phyloP scores from a whole-genome alignment of 92 coral and sea anemone species.

The Zoanthus solanderi region DNA sequence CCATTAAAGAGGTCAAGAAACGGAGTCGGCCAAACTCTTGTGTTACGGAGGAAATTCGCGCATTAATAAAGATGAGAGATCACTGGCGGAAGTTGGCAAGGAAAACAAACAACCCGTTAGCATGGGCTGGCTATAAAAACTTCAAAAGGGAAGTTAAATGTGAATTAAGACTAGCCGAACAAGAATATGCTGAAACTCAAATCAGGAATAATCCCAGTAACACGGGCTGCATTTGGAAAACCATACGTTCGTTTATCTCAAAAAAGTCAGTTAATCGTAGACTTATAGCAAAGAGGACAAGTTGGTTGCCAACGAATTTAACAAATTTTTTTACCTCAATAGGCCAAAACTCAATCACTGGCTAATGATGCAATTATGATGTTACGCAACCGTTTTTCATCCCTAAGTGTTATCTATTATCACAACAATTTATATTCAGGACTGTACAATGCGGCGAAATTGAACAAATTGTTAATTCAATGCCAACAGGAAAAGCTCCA shows the following conservation, averaged over 20 bases:
- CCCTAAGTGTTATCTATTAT: not conserved
- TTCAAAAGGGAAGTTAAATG: not conserved
- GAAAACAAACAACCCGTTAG: not conserved
- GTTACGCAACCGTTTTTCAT: not conserved
- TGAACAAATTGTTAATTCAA: not conserved
- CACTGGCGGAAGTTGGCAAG: too few relatives aligned
- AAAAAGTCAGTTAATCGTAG: not conserved
- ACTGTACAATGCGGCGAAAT: slow-evolving; percentile 30
- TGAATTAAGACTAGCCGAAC: not conserved
- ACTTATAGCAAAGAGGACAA: slow-evolving; percentile 2
- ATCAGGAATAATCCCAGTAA: too few relatives aligned
- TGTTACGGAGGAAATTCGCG: slow-evolving; percentile 20
- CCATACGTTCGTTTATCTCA: too few relatives aligned
- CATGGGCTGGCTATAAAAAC: slow-evolving; percentile 1
- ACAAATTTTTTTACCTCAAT: not conserved
- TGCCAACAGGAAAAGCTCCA: slow-evolving; percentile 1
- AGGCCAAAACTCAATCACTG: slow-evolving; percentile 14
- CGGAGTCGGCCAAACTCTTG: slow-evolving; percentile 26
- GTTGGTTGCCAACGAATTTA: not conserved
- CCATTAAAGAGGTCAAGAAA: slow-evolving; percentile 24
- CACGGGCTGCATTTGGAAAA: too few relatives aligned
- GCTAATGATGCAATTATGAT: slow-evolving; percentile 18
- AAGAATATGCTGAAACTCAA: not conserved
- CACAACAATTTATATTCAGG: slow-evolving; percentile 17
- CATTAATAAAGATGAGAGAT: not conserved